A percentile compares a stretch with the other conserved stretches of the same genome.
These are phyloP conservation scores for Physella acuta DNA, from an alignment of 1,140 invertebrate species.

Conservation along the genomic window DNA sequence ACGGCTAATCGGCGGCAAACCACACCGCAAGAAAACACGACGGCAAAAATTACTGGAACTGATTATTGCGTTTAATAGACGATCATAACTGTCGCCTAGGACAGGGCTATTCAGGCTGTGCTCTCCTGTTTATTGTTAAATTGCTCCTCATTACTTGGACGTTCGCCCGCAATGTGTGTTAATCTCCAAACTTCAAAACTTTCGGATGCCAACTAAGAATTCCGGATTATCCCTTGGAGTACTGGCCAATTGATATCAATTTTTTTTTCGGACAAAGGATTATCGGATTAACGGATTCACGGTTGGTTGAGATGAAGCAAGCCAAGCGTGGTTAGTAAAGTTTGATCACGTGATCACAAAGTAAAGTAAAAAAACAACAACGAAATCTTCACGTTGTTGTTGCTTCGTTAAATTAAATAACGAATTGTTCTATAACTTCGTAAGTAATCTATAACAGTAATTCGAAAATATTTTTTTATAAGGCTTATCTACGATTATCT, in stretches of 20 bases:
- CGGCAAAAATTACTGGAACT: conserved; percentile 17
- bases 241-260: neutral
- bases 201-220: neutral
- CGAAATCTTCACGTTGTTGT: too few species aligned
- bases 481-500: too few species aligned
- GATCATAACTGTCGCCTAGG: conserved; percentile 14
- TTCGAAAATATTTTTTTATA: too few species aligned
- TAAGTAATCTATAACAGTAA: too few species aligned
- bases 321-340: too few species aligned
- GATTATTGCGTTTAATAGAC: conserved; percentile 21
- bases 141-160: conserved; percentile 5
- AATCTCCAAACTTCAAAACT: neutral
- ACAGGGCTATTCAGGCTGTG: neutral
- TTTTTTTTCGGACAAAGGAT: neutral
- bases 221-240: neutral
- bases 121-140: neutral
- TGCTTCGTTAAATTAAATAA: too few species aligned
- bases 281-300: too few species aligned
- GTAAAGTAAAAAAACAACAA: too few species aligned
- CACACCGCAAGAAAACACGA: neutral
- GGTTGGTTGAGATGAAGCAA: too few species aligned
- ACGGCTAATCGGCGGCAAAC: neutral
- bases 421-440: too few species aligned
- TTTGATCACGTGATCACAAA: too few species aligned
- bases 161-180: neutral